These are phyloP conservation scores for Psylliodes chrysocephalus DNA, from an alignment of 2,888 invertebrate genomes.

Conservation along the genomic window DNA sequence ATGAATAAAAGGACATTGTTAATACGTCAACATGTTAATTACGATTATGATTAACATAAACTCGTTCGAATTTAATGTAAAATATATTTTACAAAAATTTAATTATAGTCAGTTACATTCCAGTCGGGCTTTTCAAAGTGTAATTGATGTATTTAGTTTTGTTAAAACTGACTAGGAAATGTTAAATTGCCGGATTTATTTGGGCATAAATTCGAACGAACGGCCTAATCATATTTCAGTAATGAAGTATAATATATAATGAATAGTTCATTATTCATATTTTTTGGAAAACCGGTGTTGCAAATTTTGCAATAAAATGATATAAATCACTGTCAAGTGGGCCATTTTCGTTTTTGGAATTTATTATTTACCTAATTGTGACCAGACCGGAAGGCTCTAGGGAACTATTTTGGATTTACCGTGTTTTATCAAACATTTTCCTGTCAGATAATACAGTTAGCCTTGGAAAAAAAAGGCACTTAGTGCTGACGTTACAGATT, in stretches of 20 bases:
- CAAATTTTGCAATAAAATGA: no score
- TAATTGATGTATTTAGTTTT: conserved; percentile 12
- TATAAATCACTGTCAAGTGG: no score
- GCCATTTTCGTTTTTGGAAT: no score
- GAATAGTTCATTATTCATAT: conserved; percentile 2
- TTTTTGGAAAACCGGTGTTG: not conserved
- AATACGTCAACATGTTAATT: conserved; percentile 11
- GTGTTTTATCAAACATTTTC: no score
- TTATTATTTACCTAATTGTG: no score
- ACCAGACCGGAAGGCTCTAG: no score
- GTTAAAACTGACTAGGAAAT: not conserved
- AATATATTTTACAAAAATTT: conserved; percentile 16
- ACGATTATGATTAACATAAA: conserved; percentile 11
- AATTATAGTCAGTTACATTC: conserved; percentile 2
- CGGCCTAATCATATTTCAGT: not conserved
- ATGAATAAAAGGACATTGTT: conserved; percentile 8
- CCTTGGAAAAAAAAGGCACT: no score
- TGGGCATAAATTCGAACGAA: not conserved
- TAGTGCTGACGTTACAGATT: no score
- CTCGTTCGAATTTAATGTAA: conserved; percentile 5
- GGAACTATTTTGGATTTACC: no score
- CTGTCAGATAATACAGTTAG: no score
- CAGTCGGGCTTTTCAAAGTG: not conserved
- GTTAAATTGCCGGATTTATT: not conserved
- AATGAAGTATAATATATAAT: conserved; percentile 1